Evolutionary conservation across 2,888 invertebrate species (phyloP), one percentile per base, ranked within the genome.

Genomic region (Euplexia lucipara): DNA sequence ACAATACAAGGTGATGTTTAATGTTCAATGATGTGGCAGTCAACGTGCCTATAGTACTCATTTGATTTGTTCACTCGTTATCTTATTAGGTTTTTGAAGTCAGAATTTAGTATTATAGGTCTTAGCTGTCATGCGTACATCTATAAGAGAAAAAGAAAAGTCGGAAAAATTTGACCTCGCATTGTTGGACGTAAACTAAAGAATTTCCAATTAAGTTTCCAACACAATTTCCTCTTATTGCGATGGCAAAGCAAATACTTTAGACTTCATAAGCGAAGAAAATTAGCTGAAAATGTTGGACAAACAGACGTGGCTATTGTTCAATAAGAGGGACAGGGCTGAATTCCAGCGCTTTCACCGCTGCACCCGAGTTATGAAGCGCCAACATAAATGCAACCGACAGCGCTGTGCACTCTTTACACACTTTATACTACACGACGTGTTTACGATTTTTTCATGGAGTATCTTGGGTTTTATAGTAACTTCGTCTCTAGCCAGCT

Each of bases 321-420:
- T 82, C 87, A 84, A 84, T 86, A 85, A 79, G 84, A 83, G n/a
- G n/a, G 80, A 80, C 78, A 74, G 79, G 82, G 49, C 49, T 34
- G 48, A 87, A 90, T 90, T 88, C 85, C 83, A 84, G 77, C 70
- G 87, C 88, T 88, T 88, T 90, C 87, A 83, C 86, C 81, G 67
- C 67, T 74, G 49, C 48, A 77, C 72, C 73, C 79, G 70, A 85
- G 87, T 87, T 89, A 89, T 91, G 88, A 89, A 86, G 83, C 83
- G 73, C 81, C 68, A 81, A 84, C 83, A 86, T 86, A 88, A 89
- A 88, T 85, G 87, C 85, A 82, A 77, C 82, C 79, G 78, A 82
- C 82, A 77, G 56, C 44, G 54, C 45, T 57, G 41, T 34, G 41
- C 34, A 30, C 71, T 71, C 62, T 45, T 45, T 56, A 54, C 22